Percentiles rank a stretch among this genome's conserved stretches.
phyloP scores from a whole-genome alignment of 2,888 invertebrate genomes.

The Philaethria dido region DNA sequence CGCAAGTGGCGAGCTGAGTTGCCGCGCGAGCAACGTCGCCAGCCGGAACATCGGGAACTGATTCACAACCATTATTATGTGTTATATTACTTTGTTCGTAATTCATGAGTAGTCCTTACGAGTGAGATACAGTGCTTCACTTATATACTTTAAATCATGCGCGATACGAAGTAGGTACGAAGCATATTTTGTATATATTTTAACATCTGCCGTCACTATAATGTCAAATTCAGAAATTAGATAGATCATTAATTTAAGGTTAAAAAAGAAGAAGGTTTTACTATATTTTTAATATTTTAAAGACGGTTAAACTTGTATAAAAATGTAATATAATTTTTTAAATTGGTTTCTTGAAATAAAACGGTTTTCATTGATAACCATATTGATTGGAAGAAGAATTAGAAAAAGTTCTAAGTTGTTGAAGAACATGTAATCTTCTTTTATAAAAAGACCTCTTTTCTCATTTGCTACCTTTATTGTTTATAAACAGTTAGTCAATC shows the following conservation, averaged over 20 bases:
- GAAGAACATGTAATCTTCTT: not conserved
- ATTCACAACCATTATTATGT: constrained; percentile 42
- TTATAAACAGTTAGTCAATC: not conserved
- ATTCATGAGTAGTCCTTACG: too few relatives aligned
- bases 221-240: not conserved
- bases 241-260: not conserved
- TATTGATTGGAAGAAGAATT: too few relatives aligned
- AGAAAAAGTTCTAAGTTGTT: not conserved
- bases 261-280: not conserved
- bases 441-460: not conserved
- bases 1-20: constrained; percentile 57
- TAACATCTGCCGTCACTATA: not conserved
- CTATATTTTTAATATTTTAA: not conserved
- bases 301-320: too few relatives aligned
- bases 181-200: not conserved
- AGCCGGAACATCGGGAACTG: constrained; percentile 60
- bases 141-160: too few relatives aligned
- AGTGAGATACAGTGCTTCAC: too few relatives aligned
- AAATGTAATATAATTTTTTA: too few relatives aligned
- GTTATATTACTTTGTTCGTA: not conserved
- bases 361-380: too few relatives aligned
- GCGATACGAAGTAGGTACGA: too few relatives aligned
- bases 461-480: not conserved
- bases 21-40: constrained; percentile 57
- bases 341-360: too few relatives aligned